A percentile compares a stretch with the other conserved stretches of the same genome.
Conservation (phyloP, 2,797 vertebrate genomes). For the Onychomys torridus region DNA sequence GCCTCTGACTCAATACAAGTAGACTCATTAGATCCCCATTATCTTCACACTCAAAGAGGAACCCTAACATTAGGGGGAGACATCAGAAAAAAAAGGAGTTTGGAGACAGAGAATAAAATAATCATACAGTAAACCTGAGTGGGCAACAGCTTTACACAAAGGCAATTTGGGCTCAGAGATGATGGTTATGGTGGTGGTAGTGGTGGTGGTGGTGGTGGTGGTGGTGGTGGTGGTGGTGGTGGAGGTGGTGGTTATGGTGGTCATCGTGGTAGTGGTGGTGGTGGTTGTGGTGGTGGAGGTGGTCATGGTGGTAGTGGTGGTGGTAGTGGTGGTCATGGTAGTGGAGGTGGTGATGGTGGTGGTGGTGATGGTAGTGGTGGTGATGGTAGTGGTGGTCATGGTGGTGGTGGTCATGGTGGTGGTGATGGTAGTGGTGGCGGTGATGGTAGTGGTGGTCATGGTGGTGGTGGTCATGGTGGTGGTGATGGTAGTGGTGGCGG, state of each 20-base stretch:
- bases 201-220: neutral
- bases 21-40: neutral
- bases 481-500: neutral
- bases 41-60: neutral
- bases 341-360: too few relatives aligned
- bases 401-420: neutral
- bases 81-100: neutral
- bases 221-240: too few relatives aligned
- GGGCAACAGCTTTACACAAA: neutral
- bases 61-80: neutral
- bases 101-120: neutral
- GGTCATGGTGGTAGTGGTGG: too few relatives aligned
- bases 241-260: neutral
- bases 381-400: neutral
- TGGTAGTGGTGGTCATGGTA: too few relatives aligned
- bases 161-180: neutral
- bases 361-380: neutral
- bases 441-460: neutral
- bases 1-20: neutral
- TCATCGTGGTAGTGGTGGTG: accelerated
- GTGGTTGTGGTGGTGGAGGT: too few relatives aligned
- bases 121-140: neutral
- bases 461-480: neutral
- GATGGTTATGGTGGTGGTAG: neutral
- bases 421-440: neutral